These are phyloP conservation scores for Ptilodon capucinus DNA, from an alignment of 2,888 invertebrate species.

Conservation along the genomic window DNA sequence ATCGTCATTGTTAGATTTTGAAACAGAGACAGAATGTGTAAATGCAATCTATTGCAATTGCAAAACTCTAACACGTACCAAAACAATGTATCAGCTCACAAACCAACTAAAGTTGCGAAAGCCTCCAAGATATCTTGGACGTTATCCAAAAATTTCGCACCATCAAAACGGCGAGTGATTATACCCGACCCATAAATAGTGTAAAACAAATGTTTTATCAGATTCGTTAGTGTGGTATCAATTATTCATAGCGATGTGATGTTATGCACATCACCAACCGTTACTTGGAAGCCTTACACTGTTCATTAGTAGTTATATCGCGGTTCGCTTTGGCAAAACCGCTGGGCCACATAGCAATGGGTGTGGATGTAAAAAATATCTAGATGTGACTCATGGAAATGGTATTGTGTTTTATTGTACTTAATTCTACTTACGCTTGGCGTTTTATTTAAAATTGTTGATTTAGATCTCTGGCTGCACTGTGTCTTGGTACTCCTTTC, in stretches of 20 bases:
- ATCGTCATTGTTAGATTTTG: background rate
- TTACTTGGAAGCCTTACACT: conserved; percentile 78
- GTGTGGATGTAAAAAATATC: conserved; percentile 36
- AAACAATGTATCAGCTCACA: conserved; percentile 16
- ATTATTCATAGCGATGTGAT: conserved; percentile 74
- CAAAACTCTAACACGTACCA: background rate
- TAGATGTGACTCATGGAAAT: conserved; percentile 31
- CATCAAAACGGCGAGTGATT: conserved; percentile 52
- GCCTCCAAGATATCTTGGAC: conserved; percentile 38
- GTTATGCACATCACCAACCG: conserved; percentile 75
- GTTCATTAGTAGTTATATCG: conserved; percentile 79
- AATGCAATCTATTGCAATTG: background rate
- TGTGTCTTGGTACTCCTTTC: no score
- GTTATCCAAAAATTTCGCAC: conserved; percentile 36
- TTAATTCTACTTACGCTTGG: background rate
- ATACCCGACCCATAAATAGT: conserved; percentile 60
- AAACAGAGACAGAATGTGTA: background rate
- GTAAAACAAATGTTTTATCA: conserved; percentile 75
- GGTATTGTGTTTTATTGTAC: background rate
- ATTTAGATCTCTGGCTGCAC: background rate
- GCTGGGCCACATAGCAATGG: conserved; percentile 71
- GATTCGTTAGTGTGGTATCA: conserved; percentile 71
- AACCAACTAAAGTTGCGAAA: conserved; percentile 44
- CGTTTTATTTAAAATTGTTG: background rate
- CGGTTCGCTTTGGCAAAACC: conserved; percentile 80